phyloP scores from a whole-genome alignment of 2,113 vertebrate genomes.

The Daphoenositta chrysoptera region DNA sequence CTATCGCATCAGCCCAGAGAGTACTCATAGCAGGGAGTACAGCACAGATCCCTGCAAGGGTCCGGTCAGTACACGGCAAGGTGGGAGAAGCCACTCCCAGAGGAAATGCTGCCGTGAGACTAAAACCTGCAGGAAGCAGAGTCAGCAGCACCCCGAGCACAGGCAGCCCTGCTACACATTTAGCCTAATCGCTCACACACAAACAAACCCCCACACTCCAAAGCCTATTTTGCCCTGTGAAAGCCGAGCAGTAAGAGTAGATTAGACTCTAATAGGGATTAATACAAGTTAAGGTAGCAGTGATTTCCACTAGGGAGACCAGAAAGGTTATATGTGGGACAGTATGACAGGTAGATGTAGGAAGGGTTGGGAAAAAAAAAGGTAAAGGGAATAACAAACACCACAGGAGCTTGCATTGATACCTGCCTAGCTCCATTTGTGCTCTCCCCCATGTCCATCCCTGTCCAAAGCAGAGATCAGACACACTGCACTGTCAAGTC shows the following conservation, averaged over 20 bases:
- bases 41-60: not conserved
- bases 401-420: not conserved
- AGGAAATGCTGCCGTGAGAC: not conserved
- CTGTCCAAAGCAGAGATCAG: not conserved
- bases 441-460: not conserved
- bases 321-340: not conserved
- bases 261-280: constrained; percentile 59
- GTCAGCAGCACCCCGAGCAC: accelerated
- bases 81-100: not conserved
- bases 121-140: not conserved
- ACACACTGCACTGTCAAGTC: not conserved
- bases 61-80: accelerated
- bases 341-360: not conserved
- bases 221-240: constrained; percentile 1
- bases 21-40: not conserved
- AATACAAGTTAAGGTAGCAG: constrained; percentile 26
- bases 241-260: constrained; percentile 34
- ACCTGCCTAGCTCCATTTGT: not conserved
- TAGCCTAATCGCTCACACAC: not conserved
- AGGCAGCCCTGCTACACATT: not conserved
- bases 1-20: not conserved
- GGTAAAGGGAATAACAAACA: not conserved
- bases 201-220: not conserved
- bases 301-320: not conserved
- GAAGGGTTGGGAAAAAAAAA: not conserved